Conservation (phyloP, 2,113 vertebrate species). For the Cryptomyrus ogoouensis region DNA sequence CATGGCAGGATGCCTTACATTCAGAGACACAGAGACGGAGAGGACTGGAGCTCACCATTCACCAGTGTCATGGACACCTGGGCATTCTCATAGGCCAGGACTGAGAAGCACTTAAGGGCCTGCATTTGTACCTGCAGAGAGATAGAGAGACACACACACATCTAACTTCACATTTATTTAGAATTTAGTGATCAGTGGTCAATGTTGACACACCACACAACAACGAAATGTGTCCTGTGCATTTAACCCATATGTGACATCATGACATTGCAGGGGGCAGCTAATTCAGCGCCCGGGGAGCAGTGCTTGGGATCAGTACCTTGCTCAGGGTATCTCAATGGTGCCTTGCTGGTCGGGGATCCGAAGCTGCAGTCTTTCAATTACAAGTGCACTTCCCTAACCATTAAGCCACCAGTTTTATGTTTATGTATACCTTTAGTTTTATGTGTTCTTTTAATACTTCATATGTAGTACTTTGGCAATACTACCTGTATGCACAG, state of each 20-base stretch:
- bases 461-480: background rate
- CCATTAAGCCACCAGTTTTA: too few species aligned
- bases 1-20: background rate
- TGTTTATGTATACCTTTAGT: background rate
- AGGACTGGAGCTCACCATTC: conserved; percentile 71
- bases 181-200: too few species aligned
- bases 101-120: conserved; percentile 95
- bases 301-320: too few species aligned
- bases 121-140: conserved; percentile 87
- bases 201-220: too few species aligned
- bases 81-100: conserved; percentile 93
- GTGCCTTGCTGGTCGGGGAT: too few species aligned
- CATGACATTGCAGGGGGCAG: too few species aligned
- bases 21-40: background rate
- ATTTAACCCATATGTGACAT: too few species aligned
- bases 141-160: background rate
- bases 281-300: too few species aligned
- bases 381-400: too few species aligned
- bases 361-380: too few species aligned
- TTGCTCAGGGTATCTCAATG: too few species aligned
- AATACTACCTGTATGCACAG: background rate
- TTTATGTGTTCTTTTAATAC: background rate
- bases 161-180: background rate
- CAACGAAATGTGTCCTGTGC: too few species aligned
- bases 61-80: conserved; percentile 94